Percentiles rank a stretch among this genome's conserved stretches.
phyloP scores from a whole-genome alignment of 2,113 vertebrate genomes.

The Prunella fulvescens region DNA sequence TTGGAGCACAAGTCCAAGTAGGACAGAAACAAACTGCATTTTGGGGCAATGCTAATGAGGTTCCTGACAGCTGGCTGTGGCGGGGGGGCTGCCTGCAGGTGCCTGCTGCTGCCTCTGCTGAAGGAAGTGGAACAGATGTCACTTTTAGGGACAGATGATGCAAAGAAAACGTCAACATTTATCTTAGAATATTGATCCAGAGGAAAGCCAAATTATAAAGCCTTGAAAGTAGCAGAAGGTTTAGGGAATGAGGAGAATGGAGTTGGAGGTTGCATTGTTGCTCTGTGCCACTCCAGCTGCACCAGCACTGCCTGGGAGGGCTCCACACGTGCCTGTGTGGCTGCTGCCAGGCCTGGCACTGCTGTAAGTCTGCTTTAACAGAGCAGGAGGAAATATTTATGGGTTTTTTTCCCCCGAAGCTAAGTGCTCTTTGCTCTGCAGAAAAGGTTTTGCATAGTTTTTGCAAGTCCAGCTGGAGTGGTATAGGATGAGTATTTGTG shows the following conservation, averaged over 20 bases:
- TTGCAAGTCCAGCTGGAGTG: background rate
- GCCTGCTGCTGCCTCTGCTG: background rate
- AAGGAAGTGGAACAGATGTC: background rate
- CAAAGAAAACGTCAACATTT: background rate
- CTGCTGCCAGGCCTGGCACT: background rate
- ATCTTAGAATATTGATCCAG: background rate
- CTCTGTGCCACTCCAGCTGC: background rate
- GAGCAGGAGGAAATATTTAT: background rate
- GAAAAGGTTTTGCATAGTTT: background rate
- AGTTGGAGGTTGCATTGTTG: background rate
- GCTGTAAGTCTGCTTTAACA: background rate
- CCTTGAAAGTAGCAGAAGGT: background rate
- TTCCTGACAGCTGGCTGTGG: background rate
- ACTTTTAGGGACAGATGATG: background rate
- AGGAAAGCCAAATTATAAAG: background rate
- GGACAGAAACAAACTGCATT: background rate
- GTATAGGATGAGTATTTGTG: background rate
- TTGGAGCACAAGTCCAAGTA: background rate
- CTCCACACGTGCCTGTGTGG: rapidly evolving
- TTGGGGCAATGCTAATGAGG: background rate
- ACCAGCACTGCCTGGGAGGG: rapidly evolving
- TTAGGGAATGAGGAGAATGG: background rate
- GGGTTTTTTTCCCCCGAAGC: rapidly evolving
- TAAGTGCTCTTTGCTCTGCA: background rate
- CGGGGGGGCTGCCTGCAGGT: background rate